Percentiles rank a stretch among this genome's conserved stretches.
phyloP scores from a whole-genome alignment of 2,797 vertebrate genomes.

The Siniperca undulata region DNA sequence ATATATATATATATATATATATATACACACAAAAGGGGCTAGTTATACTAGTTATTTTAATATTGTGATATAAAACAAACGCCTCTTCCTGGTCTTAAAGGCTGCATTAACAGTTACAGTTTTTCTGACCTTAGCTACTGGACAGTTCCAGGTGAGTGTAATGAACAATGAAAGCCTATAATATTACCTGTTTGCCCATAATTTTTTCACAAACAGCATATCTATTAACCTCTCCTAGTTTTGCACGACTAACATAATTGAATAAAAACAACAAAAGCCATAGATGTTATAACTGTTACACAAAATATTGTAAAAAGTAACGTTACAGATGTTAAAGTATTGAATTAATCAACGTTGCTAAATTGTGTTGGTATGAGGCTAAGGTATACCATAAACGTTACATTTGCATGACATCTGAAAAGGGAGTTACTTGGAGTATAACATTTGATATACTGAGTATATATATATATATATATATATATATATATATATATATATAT shows the following conservation, averaged over 20 bases:
- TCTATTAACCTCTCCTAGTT: background rate
- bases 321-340: background rate
- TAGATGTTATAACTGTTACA: background rate
- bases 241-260: no score
- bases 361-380: background rate
- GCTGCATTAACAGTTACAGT: background rate
- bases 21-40: background rate
- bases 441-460: no score
- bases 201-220: background rate
- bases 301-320: background rate
- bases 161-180: no score
- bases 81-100: background rate
- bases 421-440: no score
- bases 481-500: no score
- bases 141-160: no score
- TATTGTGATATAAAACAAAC: no score
- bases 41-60: background rate
- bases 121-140: background rate
- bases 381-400: background rate
- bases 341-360: background rate
- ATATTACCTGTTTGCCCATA: background rate
- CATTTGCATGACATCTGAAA: background rate
- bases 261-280: background rate
- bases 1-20: no score
- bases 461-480: no score